Evolutionary conservation across 2,113 vertebrate genomes (phyloP), one percentile per base, ranked within the genome.

Genomic region (Pelecanus crispus): DNA sequence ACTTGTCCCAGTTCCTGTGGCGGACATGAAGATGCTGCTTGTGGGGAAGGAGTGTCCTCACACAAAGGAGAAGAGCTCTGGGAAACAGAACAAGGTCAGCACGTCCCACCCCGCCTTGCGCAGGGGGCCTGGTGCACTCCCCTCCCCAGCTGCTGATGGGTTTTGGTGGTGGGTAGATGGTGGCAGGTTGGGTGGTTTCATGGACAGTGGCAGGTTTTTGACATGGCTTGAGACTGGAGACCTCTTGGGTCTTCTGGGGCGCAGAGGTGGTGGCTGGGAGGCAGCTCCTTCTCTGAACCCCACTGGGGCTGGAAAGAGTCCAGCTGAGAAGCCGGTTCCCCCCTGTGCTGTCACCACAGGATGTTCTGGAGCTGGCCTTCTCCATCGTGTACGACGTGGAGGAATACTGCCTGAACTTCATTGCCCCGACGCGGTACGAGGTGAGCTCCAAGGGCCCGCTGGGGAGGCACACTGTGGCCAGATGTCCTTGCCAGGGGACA

Each of bases 11-110:
- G 99, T 99, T 97, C 98, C 99, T 61, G 99, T 99, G 63, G 98
- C 98, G 0, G 99, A 99, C 81, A 99, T 99, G 95, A 99, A 99
- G 97, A 97, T 97, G 49, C 92, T 99, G 82, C 97, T 99, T 36
- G 98, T 97, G 7, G 99, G 99, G 40, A 99, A 99, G 94, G 99
- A 99, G 90, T 99, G 99, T 88, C 99, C 99, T 3, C 99, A 99
- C 72, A 98, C 99, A 63, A 99, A 99, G 97, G 99, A 99, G 96
- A 99, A 99, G 94, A 98, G 98, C 71, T 98, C 98, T 0, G 98
- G 99, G 93, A 99, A 99, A 88, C 99, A 99, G 98, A 99, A 99
- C 94, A 99, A 99, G 99, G 99, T 99, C 52, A 96, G 97, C 61
- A 25, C 17, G 3, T 77, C 40, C 36, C 26, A 38, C 13, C 9